Evolutionary conservation across 2,888 invertebrate genomes (phyloP).

Genomic region (Disparrhopalites patrizii): DNA sequence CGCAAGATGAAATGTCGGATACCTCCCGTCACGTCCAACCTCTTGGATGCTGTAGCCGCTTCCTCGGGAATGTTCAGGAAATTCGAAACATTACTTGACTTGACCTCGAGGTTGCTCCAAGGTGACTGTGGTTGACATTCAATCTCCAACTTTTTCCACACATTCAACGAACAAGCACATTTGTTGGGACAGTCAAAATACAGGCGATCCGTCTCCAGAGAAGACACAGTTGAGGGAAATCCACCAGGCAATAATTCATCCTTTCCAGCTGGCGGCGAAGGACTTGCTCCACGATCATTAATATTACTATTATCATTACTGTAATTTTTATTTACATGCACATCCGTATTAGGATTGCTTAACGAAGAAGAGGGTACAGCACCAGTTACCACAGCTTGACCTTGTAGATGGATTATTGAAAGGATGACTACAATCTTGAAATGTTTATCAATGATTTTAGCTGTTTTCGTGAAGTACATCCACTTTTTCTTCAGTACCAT

Average conservation of each 20-base stretch:
- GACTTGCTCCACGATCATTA: too few relatives aligned
- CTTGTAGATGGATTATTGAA: too few relatives aligned
- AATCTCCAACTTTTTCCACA: not conserved
- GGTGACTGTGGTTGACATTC: not conserved
- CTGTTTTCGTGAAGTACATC: too few relatives aligned
- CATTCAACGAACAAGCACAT: not conserved
- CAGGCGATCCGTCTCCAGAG: not conserved
- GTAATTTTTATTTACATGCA: too few relatives aligned
- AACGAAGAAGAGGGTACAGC: too few relatives aligned
- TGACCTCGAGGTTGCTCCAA: not conserved
- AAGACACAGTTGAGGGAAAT: not conserved
- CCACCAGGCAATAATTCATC: too few relatives aligned
- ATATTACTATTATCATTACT: too few relatives aligned
- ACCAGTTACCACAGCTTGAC: too few relatives aligned
- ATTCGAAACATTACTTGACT: not conserved
- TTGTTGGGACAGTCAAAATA: not conserved
- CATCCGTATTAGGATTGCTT: too few relatives aligned
- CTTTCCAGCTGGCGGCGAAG: not conserved
- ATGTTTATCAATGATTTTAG: too few relatives aligned
- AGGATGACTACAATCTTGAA: too few relatives aligned
- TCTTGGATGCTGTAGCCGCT: not conserved
- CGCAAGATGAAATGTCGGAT: conserved; percentile 12
- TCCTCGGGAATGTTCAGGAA: not conserved
- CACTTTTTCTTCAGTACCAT: too few relatives aligned
- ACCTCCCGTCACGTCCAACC: not conserved